Percentiles rank a stretch among this genome's conserved stretches.
phyloP scores from a whole-genome alignment of 2,888 invertebrate species.

The Drosophila setosimentum region DNA sequence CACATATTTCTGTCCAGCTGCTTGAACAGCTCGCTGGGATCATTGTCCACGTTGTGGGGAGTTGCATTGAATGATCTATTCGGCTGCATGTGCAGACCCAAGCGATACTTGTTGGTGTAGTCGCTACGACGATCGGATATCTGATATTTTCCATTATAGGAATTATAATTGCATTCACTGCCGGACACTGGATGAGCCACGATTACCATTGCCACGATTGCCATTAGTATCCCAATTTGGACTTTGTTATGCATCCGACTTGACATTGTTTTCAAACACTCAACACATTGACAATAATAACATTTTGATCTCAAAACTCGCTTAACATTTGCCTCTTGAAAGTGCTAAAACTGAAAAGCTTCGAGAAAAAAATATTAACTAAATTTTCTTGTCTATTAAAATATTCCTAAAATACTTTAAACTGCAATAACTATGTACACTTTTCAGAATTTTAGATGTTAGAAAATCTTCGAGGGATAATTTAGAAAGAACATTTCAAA shows the following conservation, averaged over 20 bases:
- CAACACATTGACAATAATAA: slow-evolving; percentile 17
- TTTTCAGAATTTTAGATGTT: not conserved
- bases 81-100: not conserved
- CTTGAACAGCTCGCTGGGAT: slow-evolving; percentile 23
- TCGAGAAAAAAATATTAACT: not conserved
- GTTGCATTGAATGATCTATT: not conserved
- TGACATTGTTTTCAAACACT: slow-evolving; percentile 62
- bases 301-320: not conserved
- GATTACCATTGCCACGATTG: slow-evolving; percentile 29
- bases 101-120: not conserved
- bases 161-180: not conserved
- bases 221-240: slow-evolving; percentile 37
- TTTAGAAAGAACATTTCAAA: not conserved
- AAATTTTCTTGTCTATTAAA: not conserved
- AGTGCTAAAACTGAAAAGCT: not conserved
- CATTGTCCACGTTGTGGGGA: not conserved
- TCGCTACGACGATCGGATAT: not conserved
- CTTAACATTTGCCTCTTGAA: not conserved
- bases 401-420: not conserved
- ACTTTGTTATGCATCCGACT: slow-evolving; percentile 21
- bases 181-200: slow-evolving; percentile 8
- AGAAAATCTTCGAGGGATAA: not conserved
- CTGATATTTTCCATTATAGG: slow-evolving; percentile 3
- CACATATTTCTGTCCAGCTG: slow-evolving; percentile 22
- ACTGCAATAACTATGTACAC: not conserved